Base-by-base conservation (phyloP, 2,888 invertebrate species). In the Brenthis hecate region DNA sequence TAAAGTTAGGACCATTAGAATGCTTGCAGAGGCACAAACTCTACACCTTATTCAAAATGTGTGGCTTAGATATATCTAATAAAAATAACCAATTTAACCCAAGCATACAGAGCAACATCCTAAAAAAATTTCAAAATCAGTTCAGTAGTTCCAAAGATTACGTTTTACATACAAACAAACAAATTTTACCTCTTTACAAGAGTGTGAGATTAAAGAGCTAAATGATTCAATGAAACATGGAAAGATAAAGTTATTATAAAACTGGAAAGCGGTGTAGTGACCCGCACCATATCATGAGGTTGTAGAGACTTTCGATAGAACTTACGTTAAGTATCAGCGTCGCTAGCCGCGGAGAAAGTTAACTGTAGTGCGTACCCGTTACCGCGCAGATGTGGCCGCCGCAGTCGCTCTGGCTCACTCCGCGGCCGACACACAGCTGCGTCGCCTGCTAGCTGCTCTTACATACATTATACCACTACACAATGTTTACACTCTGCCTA, bases 321-420 rank as follows among this genome's bases (percentile, higher is more conserved):
- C 81, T 84, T 87, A 85, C 85, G 84, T 85, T 78, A 53, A 43
- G 66, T 66, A 65, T 50, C 65, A 36, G 62, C 66, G 32, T 66
- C 60, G 65, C 64, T 79, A 80, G 81, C 77, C 77, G 78, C 83
- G 86, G 92, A 92, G 93, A 93, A 93, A 93, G 93, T 93, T 93
- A 92, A 92, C 93, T 88, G 93, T 92, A 85, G 88, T 89, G 88
- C 89, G 91, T 85, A 82, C 90, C 87, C 89, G 87, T 88, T 92
- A 89, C 84, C 83, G 83, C 53, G 51, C 78, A 71, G 68, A 75
- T 65, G 43, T 8, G 16, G 68, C 68, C 67, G 64, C 76, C 81
- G 77, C 73, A 77, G 78, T 80, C 74, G 75, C 77, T 70, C 77
- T 80, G 74, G 75, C 77, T 70, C 77, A 54, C 68, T 58, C 68